phyloP scores from a whole-genome alignment of 2,888 invertebrate species.

The Campoletis raptor region DNA sequence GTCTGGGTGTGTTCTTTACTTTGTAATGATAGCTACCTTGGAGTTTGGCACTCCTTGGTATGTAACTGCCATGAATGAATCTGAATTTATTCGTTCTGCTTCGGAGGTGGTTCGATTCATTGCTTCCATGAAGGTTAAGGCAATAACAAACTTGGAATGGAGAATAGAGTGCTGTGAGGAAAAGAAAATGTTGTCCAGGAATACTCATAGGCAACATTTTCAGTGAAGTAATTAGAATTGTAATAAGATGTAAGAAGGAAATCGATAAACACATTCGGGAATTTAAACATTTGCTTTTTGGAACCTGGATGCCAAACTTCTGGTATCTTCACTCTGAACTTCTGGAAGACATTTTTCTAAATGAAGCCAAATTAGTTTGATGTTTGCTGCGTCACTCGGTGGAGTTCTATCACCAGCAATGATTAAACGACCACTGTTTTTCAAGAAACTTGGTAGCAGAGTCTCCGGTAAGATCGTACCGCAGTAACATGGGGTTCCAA shows the following conservation, averaged over 20 bases:
- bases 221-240: no score
- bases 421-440: not conserved
- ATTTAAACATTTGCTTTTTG: not conserved
- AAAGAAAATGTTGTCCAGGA: no score
- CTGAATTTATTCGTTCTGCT: not conserved
- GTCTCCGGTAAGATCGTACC: not conserved
- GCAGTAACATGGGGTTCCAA: not conserved
- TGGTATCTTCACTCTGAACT: not conserved
- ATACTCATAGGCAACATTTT: no score
- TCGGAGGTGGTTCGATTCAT: not conserved
- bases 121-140: not conserved
- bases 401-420: not conserved
- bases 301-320: not conserved
- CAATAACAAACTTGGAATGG: not conserved
- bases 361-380: not conserved
- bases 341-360: not conserved
- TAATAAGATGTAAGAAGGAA: not conserved
- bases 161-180: not conserved
- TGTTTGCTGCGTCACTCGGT: not conserved
- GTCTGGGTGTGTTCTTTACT: not conserved
- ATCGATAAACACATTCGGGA: not conserved
- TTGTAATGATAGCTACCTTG: not conserved
- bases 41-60: constrained; percentile 2
- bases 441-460: no score
- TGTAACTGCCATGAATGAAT: constrained; percentile 1